phyloP scores from a whole-genome alignment of 2,113 vertebrate species.

The Hippocampus abdominalis region DNA sequence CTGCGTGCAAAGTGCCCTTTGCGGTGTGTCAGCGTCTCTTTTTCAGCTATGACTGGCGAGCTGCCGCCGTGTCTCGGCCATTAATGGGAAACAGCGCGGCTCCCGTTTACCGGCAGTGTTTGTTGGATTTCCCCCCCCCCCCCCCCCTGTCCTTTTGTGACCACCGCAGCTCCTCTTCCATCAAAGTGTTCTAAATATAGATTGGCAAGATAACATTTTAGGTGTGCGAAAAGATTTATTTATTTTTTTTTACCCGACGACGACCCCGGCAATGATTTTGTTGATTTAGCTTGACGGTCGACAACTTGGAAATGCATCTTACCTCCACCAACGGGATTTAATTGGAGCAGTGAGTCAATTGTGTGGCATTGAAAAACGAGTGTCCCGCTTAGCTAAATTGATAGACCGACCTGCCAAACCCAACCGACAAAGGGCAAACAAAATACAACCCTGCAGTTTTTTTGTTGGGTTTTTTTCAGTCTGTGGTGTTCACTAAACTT shows the following conservation, averaged over 20 bases:
- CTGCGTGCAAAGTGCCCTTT: background rate
- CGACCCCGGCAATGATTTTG: background rate
- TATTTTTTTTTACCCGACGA: too few species aligned
- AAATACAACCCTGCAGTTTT: background rate
- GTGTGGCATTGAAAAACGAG: background rate
- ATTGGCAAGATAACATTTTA: background rate
- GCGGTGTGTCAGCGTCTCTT: background rate
- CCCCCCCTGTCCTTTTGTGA: background rate
- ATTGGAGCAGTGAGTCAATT: background rate
- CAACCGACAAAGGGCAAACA: background rate
- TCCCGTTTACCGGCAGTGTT: background rate
- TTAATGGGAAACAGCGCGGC: background rate
- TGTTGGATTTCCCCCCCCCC: background rate
- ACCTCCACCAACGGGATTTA: background rate
- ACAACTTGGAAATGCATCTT: background rate
- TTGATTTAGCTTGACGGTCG: background rate
- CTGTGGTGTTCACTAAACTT: background rate
- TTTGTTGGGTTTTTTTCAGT: background rate
- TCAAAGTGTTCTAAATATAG: background rate
- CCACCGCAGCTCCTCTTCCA: background rate
- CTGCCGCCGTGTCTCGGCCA: slow-evolving; percentile 1
- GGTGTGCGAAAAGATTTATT: too few species aligned
- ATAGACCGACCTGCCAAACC: background rate
- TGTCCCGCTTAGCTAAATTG: background rate
- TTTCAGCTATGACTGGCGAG: slow-evolving; percentile 4